Evolutionary conservation across 2,888 invertebrate genomes (phyloP).

Genomic region (Leucophenga maculata): DNA sequence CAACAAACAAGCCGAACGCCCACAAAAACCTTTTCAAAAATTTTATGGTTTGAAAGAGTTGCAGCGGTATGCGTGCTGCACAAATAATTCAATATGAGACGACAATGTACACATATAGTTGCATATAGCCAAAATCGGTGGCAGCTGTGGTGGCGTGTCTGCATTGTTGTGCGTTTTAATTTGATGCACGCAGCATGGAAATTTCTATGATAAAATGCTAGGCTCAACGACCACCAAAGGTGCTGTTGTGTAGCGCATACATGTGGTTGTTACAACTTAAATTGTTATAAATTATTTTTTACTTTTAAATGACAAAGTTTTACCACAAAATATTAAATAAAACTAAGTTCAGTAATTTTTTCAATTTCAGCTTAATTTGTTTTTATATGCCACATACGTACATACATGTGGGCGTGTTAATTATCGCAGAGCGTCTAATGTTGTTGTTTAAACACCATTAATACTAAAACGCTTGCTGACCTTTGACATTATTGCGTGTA

Average conservation of each 20-base stretch:
- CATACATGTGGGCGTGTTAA: conserved; percentile 65
- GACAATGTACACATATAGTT: no score
- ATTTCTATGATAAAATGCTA: conserved; percentile 14
- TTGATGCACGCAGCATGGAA: conserved; percentile 51
- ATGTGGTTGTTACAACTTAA: conserved; percentile 19
- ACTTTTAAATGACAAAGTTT: no score
- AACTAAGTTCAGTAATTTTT: no score
- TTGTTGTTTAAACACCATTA: conserved; percentile 48
- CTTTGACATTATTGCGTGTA: conserved; percentile 49
- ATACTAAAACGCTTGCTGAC: conserved; percentile 32
- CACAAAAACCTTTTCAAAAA: not conserved
- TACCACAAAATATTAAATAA: no score
- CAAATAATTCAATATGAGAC: not conserved
- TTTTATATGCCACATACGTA: conserved; percentile 38
- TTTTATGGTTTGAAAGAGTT: not conserved
- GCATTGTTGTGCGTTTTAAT: conserved; percentile 48
- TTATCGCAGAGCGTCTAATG: conserved; percentile 54
- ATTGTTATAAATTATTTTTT: no score
- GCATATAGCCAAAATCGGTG: no score
- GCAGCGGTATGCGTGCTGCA: not conserved
- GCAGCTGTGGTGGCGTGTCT: conserved; percentile 49
- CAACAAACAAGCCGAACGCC: conserved; percentile 14
- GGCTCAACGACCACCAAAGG: conserved; percentile 50
- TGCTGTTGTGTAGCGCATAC: conserved; percentile 38
- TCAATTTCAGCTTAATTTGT: not conserved